Conservation (phyloP, 2,888 invertebrate species). For the Ligdia adustata region DNA sequence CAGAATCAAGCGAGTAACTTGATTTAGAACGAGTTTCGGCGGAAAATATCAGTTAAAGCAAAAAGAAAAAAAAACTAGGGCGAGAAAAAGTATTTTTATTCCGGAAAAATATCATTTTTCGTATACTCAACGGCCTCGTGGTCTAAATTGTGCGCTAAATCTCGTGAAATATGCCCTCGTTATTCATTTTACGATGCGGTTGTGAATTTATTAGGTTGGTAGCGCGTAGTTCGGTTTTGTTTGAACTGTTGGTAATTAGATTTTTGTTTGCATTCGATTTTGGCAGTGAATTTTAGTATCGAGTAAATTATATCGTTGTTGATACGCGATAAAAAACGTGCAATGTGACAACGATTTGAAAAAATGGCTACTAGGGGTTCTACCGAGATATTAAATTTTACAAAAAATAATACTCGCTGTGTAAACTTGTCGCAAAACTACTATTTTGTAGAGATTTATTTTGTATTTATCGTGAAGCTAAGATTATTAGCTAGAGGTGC, state of each 20-base stretch:
- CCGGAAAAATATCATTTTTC: slow-evolving; percentile 1
- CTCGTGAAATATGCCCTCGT: slow-evolving; percentile 28
- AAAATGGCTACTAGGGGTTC: too few species aligned
- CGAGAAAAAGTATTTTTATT: neutral
- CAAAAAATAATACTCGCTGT: too few species aligned
- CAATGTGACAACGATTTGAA: too few species aligned
- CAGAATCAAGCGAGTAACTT: neutral
- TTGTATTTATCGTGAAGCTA: too few species aligned
- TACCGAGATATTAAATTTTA: too few species aligned
- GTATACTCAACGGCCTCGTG: slow-evolving; percentile 1
- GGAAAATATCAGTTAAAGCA: slow-evolving; percentile 2
- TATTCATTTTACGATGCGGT: slow-evolving; percentile 31
- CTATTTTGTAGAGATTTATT: too few species aligned
- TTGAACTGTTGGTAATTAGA: slow-evolving; percentile 7
- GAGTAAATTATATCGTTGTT: too few species aligned
- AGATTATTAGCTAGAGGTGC: too few species aligned
- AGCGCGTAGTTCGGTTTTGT: neutral
- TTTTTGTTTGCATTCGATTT: slow-evolving; percentile 6
- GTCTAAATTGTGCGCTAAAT: slow-evolving; percentile 20
- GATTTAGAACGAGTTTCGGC: neutral
- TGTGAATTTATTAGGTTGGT: slow-evolving; percentile 11
- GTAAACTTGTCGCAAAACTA: too few species aligned
- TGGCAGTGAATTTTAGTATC: neutral
- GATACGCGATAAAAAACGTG: too few species aligned
- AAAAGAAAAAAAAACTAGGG: neutral